Base-by-base conservation (phyloP, 2,888 invertebrate species). In the Caenorhabditis macrosperma region DNA sequence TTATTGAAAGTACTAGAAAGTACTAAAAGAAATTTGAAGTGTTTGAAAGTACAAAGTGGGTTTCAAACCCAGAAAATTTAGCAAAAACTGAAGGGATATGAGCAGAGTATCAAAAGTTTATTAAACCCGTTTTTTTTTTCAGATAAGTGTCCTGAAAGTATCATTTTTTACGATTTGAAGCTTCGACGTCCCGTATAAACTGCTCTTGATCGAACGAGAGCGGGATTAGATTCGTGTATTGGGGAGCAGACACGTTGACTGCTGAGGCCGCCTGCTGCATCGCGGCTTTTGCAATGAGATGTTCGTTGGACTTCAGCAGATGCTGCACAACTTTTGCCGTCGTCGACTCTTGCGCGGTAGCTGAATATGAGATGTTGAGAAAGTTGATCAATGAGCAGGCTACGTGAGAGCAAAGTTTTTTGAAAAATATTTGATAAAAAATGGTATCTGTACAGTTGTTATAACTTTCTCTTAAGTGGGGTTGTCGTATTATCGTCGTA, bases 141-240 rank as follows among this genome's bases (percentile, higher is more conserved):
- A 20, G 15, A 28, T 12, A 54, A n/a, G 55, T n/a, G 30, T 59
- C 26, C 9, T 48, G 26, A 48, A 7, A 38, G 2, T 46, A 48
- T 68, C 50, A n/a, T 28, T 64, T 78, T 33, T 48, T 33, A n/a
- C 35, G 22, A 7, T 30, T 59, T 10, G 48, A 10, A 1, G 54
- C 57, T 26, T 82, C 80, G 38, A 50, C 20, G 20, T 78, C 55
- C 17, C 67, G 50, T 15, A 80, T 60, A n/a, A 78, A 75, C 28
- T 72, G 68, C 7, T 79, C 75, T 44, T 80, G 54, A 55, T 82
- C 82, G 38, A 82, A 80, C 4, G 67, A 64, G 0, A 82, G 24
- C 10, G 77, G 78, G 30, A 78, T 72, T 35, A 82, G 44, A 46
- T 77, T 61, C 12, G 48, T 35, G 50, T 48, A 82, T 17, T 74